Conservation (phyloP, 2,113 vertebrate species). For the Melanocharis versteri region DNA sequence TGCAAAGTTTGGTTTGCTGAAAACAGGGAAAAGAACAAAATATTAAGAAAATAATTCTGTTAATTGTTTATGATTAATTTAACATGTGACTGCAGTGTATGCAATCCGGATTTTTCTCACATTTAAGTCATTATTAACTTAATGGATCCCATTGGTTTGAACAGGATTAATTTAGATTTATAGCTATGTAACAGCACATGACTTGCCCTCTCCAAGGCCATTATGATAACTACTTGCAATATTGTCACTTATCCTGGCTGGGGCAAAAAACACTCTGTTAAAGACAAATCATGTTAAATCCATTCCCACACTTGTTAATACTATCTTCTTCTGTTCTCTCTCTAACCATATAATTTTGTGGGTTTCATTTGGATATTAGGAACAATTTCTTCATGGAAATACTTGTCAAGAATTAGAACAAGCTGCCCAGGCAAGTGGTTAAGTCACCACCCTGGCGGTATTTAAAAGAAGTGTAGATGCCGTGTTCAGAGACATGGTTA, state of each 20-base stretch:
- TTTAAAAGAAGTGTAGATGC: neutral
- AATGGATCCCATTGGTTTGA: neutral
- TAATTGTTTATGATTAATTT: neutral
- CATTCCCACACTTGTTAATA: neutral
- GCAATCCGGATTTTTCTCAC: neutral
- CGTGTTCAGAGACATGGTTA: rapidly evolving
- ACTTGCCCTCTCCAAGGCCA: neutral
- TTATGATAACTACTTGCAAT: neutral
- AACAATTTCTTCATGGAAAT: neutral
- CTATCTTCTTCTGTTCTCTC: neutral
- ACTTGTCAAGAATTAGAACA: neutral
- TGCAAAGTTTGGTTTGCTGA: neutral
- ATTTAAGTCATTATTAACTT: neutral
- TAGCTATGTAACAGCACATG: neutral
- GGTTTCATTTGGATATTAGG: neutral
- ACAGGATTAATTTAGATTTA: neutral
- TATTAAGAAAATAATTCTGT: neutral
- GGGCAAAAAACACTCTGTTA: rapidly evolving
- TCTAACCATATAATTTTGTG: neutral
- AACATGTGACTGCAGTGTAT: neutral
- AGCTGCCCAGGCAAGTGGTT: neutral
- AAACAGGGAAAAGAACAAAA: neutral
- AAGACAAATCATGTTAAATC: neutral
- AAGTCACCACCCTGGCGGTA: neutral
- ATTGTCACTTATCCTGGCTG: neutral